Evolutionary conservation across 2,888 invertebrate genomes (phyloP), one percentile per base, ranked within the genome.

Genomic region (Plebejus argus): DNA sequence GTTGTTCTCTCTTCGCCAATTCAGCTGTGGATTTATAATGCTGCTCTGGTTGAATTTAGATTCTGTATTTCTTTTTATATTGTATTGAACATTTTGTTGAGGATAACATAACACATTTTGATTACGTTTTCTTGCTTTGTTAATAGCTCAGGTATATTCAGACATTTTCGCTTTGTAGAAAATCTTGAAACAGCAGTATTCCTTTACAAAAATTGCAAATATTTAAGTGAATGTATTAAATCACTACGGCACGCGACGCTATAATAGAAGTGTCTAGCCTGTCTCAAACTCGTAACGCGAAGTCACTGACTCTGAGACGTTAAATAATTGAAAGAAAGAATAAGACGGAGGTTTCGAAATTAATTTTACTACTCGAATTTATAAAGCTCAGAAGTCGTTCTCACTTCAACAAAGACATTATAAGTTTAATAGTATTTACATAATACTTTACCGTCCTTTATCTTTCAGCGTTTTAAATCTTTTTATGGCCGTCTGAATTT

Each of bases 281-380:
- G 77, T 76, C 20, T 33, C 53, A 49, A 70, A 78, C 78, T 78
- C 80, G 81, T 80, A 80, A 79, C 78, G 76, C 77, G 39, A 45
- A 71, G 76, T 77, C 79, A 79, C 76, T 80, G 78, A 79, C 78
- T 79, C 70, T 72, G 35, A 71, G 49, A 76, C 77, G 70, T 76
- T 78, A 78, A 77, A 78, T 77, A 79, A 80, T 79, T 76, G 78
- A 79, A 79, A 79, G 61, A 61, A 58, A 61, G 33, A 77, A 74
- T 71, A 56, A 70, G 66, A 66, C 28, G 12, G 66, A 66, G 71
- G 71, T 71, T 71, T 71, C 35, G 39, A 71, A 71, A 39, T 71
- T 71, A 71, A 71, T 71, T 71, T 71, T 20, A 39, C 71, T 20
- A 71, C 71, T 39, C 4, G 71, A 71, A 71, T 39, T 71, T 71